Conservation (phyloP, 2,113 vertebrate species). For the Lepus americanus region DNA sequence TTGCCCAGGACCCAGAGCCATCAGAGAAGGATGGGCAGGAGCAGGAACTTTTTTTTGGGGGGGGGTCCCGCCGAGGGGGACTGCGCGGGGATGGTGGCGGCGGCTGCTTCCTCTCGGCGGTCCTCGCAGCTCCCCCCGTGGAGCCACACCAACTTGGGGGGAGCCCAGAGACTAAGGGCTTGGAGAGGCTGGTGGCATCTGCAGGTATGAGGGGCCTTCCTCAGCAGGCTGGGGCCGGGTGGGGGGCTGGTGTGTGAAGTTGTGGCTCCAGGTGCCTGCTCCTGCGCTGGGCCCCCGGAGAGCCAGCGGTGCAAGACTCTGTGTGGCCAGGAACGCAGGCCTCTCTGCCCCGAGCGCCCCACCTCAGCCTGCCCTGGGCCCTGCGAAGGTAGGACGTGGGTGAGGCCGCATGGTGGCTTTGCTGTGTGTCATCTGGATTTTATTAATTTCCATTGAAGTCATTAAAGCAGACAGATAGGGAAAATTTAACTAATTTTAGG, state of each 20-base stretch:
- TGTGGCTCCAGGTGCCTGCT: not conserved
- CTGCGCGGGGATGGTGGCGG: not conserved
- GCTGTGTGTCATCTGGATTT: conserved; percentile 82
- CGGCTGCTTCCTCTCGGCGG: not conserved
- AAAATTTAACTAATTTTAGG: conserved; percentile 82
- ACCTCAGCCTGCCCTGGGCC: conserved; percentile 5
- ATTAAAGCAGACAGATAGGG: conserved; percentile 83
- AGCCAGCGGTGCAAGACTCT: not conserved
- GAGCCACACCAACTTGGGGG: not conserved
- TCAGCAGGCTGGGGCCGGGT: not conserved
- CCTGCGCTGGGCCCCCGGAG: not conserved
- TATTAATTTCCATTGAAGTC: conserved; percentile 83
- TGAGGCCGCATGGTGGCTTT: conserved; percentile 27
- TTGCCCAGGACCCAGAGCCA: not conserved
- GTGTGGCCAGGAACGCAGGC: not conserved
- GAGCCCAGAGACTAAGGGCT: not conserved
- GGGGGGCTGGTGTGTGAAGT: not conserved
- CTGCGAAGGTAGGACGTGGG: conserved; percentile 64
- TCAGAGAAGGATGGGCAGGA: not conserved
- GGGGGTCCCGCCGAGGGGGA: not conserved
- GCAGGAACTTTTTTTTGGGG: not conserved
- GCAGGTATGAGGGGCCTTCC: not conserved
- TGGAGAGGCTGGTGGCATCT: not conserved
- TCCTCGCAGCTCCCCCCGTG: not conserved
- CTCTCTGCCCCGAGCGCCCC: not conserved